A percentile compares a stretch with the other conserved stretches of the same genome.
phyloP scores from a whole-genome alignment of 2,888 invertebrate species.

The Maniola hyperantus region DNA sequence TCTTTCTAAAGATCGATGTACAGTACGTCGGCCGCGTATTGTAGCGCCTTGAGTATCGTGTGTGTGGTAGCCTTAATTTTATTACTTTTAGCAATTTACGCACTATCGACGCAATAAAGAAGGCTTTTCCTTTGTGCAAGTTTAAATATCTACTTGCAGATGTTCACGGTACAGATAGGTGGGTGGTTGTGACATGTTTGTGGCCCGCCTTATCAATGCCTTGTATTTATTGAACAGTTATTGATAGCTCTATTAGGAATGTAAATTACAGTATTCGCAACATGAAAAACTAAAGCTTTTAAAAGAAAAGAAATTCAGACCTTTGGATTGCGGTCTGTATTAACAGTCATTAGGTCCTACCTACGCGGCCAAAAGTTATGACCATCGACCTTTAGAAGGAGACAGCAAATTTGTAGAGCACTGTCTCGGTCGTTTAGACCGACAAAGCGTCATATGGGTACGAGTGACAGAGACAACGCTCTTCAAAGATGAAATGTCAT shows the following conservation, averaged over 20 bases:
- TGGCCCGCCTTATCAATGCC: neutral
- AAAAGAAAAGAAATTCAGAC: neutral
- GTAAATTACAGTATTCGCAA: neutral
- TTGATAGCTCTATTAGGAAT: constrained; percentile 1
- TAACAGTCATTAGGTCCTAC: too few species aligned
- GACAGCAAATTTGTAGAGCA: too few species aligned
- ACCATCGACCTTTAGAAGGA: too few species aligned
- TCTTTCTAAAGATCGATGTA: too few species aligned
- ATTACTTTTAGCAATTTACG: constrained; percentile 19
- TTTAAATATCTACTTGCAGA: constrained; percentile 21
- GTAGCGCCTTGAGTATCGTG: neutral
- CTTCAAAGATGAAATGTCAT: too few species aligned
- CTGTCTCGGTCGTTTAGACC: too few species aligned
- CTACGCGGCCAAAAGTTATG: too few species aligned
- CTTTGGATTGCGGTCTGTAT: too few species aligned
- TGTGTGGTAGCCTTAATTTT: constrained; percentile 3
- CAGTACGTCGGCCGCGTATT: too few species aligned
- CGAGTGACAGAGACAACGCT: too few species aligned
- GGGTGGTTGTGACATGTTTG: constrained; percentile 14
- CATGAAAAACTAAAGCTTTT: neutral
- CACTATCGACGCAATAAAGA: constrained; percentile 21
- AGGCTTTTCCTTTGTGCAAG: constrained; percentile 16
- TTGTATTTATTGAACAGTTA: neutral
- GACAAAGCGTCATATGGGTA: too few species aligned
- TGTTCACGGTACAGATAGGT: constrained; percentile 16